Percentiles rank a stretch among this genome's conserved stretches.
phyloP scores from a whole-genome alignment of 2,888 invertebrate species.

The Lydus trimaculatus region DNA sequence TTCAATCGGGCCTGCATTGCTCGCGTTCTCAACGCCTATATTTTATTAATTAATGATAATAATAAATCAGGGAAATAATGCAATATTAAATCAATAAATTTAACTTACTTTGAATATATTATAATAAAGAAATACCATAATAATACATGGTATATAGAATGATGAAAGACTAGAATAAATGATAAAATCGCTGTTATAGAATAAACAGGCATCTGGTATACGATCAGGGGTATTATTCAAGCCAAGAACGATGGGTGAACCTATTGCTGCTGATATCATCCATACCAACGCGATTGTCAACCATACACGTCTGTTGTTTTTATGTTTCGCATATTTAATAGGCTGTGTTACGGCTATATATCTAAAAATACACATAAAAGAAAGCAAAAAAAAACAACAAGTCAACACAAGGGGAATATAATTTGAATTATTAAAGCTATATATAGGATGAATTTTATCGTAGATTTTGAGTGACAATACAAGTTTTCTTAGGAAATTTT shows the following conservation, averaged over 20 bases:
- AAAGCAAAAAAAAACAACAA: slow-evolving; percentile 10
- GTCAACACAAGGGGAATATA: background rate
- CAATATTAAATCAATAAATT: background rate
- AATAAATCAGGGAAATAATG: too few relatives aligned
- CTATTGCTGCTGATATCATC: slow-evolving; percentile 95
- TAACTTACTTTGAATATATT: slow-evolving; percentile 91
- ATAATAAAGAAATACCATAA: slow-evolving; percentile 98
- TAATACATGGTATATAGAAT: slow-evolving; percentile 98
- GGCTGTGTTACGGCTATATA: slow-evolving; percentile 99
- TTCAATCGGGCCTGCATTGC: slow-evolving; percentile 84
- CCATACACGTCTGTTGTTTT: slow-evolving; percentile 94
- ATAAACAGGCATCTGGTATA: slow-evolving; percentile 85
- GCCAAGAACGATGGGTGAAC: slow-evolving; percentile 94
- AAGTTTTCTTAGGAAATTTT: too few relatives aligned
- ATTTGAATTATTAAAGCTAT: background rate
- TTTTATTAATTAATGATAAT: background rate
- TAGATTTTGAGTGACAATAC: background rate
- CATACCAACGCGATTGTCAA: slow-evolving; percentile 95
- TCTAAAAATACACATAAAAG: slow-evolving; percentile 66
- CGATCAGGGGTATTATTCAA: slow-evolving; percentile 92
- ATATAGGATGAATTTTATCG: too few relatives aligned
- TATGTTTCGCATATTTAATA: slow-evolving; percentile 98
- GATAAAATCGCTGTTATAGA: slow-evolving; percentile 98
- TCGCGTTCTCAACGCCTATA: slow-evolving; percentile 81
- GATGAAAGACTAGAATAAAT: slow-evolving; percentile 97